Percentiles rank a stretch among this genome's conserved stretches.
These are phyloP conservation scores for Oscheius sp. DNA, from an alignment of 2,888 invertebrate genomes.

Conservation along the genomic window DNA sequence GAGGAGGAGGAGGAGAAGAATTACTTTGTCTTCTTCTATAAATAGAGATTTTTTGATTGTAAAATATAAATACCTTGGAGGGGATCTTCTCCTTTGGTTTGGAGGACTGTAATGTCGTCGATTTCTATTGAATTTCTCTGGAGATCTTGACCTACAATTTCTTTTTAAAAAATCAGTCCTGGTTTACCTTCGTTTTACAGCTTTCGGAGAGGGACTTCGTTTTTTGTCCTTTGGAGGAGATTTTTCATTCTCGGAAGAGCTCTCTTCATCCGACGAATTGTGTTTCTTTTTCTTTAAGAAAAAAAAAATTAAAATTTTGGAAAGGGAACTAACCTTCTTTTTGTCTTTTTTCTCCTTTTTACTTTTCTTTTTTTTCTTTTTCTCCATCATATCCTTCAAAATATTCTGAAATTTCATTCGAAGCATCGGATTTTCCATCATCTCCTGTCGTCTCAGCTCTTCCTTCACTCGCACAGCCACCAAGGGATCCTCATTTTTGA, in stretches of 20 bases:
- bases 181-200: too few relatives aligned
- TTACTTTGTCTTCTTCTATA: too few relatives aligned
- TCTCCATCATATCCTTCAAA: slow-evolving; percentile 50
- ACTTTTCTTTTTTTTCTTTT: slow-evolving; percentile 33
- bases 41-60: too few relatives aligned
- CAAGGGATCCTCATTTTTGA: slow-evolving; percentile 63
- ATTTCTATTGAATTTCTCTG: too few relatives aligned
- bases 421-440: slow-evolving; percentile 63
- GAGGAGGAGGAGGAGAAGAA: too few relatives aligned
- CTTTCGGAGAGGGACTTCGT: neutral
- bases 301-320: too few relatives aligned
- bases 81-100: too few relatives aligned
- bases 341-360: slow-evolving; percentile 44
- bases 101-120: too few relatives aligned
- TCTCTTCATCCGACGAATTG: slow-evolving; percentile 16
- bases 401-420: slow-evolving; percentile 57
- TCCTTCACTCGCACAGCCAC: slow-evolving; percentile 62
- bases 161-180: neutral
- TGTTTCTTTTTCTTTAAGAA: slow-evolving; percentile 31
- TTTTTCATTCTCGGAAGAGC: slow-evolving; percentile 10
- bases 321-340: neutral
- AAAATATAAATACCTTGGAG: too few relatives aligned
- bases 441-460: slow-evolving; percentile 54
- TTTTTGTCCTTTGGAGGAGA: neutral
- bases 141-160: neutral